Percentiles rank a stretch among this genome's conserved stretches.
Conservation (phyloP, 2,888 invertebrate species). For the Plebejus anna region DNA sequence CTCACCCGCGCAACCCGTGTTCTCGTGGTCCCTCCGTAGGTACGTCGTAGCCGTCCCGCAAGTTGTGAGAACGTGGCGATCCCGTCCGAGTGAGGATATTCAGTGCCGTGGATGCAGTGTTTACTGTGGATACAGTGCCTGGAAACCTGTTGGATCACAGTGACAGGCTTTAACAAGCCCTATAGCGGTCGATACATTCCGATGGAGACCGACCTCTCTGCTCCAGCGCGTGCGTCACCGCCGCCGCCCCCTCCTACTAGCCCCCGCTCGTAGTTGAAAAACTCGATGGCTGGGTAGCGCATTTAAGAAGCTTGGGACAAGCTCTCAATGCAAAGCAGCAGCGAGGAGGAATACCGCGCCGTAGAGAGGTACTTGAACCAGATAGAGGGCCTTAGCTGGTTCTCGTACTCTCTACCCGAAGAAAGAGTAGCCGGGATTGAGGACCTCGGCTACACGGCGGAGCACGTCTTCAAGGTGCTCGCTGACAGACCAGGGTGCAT, state of each 20-base stretch:
- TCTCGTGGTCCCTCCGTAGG: too few species aligned
- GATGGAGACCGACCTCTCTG: not conserved
- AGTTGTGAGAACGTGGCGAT: too few species aligned
- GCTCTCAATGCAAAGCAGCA: not conserved
- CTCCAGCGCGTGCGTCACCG: not conserved
- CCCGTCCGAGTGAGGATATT: too few species aligned
- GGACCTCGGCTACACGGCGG: constrained; percentile 28
- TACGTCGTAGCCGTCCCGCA: too few species aligned
- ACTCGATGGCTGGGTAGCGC: not conserved
- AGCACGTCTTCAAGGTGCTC: constrained; percentile 16
- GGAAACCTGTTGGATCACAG: too few species aligned
- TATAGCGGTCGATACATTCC: not conserved
- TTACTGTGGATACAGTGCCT: too few species aligned
- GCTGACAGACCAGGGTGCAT: constrained; percentile 15
- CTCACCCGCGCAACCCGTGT: too few species aligned
- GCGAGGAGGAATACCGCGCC: not conserved
- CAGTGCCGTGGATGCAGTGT: too few species aligned
- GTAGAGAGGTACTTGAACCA: too few species aligned
- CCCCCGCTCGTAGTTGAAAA: not conserved
- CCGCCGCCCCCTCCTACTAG: not conserved
- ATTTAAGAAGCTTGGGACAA: not conserved
- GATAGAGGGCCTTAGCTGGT: not conserved
- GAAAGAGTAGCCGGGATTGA: constrained; percentile 24
- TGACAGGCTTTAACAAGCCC: too few species aligned
- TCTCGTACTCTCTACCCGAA: not conserved